Percentiles rank a stretch among this genome's conserved stretches.
Conservation (phyloP, 2,113 vertebrate genomes). For the Bambusicola thoracicus region DNA sequence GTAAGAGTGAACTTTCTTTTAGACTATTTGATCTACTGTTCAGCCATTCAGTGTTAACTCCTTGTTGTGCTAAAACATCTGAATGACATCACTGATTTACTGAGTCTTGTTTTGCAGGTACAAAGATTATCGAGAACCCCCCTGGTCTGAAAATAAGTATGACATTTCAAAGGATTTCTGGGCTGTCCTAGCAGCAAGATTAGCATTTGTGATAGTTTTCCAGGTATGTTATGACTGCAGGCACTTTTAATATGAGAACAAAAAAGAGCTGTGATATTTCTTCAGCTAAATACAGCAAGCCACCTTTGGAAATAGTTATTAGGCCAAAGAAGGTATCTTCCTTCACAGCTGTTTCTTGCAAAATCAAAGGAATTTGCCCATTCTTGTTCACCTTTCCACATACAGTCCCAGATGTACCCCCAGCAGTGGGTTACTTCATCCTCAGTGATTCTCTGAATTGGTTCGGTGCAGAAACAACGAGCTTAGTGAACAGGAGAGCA, state of each 20-base stretch:
- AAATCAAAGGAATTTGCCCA: background rate
- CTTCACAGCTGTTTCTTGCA: background rate
- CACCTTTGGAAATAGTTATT: background rate
- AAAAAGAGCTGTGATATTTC: background rate
- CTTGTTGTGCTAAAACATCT: background rate
- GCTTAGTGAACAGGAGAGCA: background rate
- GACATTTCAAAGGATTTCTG: conserved; percentile 97
- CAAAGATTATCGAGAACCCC: conserved; percentile 95
- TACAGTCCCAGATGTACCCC: background rate
- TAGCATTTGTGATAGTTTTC: conserved; percentile 95
- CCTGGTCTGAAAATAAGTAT: conserved; percentile 89
- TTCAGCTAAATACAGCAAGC: background rate
- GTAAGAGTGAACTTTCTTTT: background rate
- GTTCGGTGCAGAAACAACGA: background rate
- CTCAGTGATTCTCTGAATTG: background rate
- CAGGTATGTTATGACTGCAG: conserved; percentile 80
- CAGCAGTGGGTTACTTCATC: background rate
- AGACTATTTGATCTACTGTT: background rate
- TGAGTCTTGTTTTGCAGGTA: conserved; percentile 78
- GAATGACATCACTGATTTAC: background rate
- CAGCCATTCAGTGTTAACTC: background rate
- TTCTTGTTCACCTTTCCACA: background rate
- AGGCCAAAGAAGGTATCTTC: background rate
- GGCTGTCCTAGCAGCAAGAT: conserved; percentile 91
- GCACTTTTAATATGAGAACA: background rate